Base-by-base conservation (phyloP, 2,888 invertebrate species). In the Idaea straminata region DNA sequence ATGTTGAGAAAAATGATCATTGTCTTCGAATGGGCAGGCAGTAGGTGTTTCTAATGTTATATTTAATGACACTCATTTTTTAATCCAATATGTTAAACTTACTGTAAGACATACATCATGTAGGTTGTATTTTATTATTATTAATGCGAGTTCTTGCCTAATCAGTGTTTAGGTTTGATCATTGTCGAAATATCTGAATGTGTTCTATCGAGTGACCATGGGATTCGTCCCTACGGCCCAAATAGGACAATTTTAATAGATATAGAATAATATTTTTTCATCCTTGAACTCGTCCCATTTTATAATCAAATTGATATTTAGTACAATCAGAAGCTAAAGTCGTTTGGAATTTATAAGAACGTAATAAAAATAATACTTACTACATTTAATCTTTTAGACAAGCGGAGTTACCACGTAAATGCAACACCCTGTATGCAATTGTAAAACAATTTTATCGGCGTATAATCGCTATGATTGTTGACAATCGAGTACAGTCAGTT, bases 1-100 rank as follows among this genome's bases (percentile, higher is more conserved):
- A 10, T 13, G 47, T 47, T 13, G 10, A 47, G 47, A 47, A 47
- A 47, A 69, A 69, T 73, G 75, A 72, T 69, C 61, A 67, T 66
- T 64, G 61, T 36, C 38, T 61, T 73, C 72, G 47, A 47, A 47
- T 47, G 47, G 47, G 47, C 47, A 47, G 47, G 7, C 47, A 47
- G 47, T 47, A 47, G 47, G 47, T 47, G 47, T 47, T 47, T 47
- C 13, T 6, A 47, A 47, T 47, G 47, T 47, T 47, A 47, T 47
- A 47, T 47, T 47, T 47, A 47, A 47, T 47, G 47, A 7, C 10
- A 13, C 47, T 47, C 47, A 47, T 47, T 47, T 47, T 5, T 47
- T 47, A 47, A 47, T 47, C 47, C 47, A 47, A 47, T 47, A 47
- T 47, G 47, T 47, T 47, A 47, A 47, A 47, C 47, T 47, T 10